Evolutionary conservation across 2,797 vertebrate species (phyloP), one percentile per base, ranked within the genome.

Genomic region (Danio albolineatus): DNA sequence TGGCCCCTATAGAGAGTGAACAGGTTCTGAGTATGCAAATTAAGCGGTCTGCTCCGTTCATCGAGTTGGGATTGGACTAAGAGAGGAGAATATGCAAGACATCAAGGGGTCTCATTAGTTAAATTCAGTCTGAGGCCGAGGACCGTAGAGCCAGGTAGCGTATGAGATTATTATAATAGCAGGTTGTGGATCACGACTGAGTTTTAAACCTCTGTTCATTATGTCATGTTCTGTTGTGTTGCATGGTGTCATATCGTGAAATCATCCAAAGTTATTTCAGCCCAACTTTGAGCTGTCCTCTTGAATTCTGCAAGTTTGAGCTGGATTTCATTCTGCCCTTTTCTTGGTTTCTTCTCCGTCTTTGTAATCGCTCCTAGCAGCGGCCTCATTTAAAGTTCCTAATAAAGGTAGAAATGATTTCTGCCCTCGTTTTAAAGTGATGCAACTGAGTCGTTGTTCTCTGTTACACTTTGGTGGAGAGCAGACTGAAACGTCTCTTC

Each of bases 21-120:
- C 88, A 85, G 89, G 91, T 90, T 93, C 92, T 90, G 89, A 83
- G 86, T 86, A 91, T 92, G 90, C 89, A 91, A 92, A 93, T 92
- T 83, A 91, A 86, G 81, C 86, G 57, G 39, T 71, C 46, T 86
- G 78, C 69, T 38, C 60, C 80, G 79, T 75, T 73, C 73, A 62
- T 86, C 74, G 86, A 86, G 84, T 82, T 87, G 81, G 85, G 82
- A 81, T 82, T 86, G 85, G 87, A 83, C 82, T 85, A 82, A 77
- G 78, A 77, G 72, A 51, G 60, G 64, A 76, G 48, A 87, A 87
- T 76, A 76, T 87, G 85, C 87, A 89, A 46, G 91, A 87, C 82
- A 88, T 86, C 86, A 79, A 71, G 83, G 51, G 87, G 91, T 92
- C 92, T 92, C 89, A 91, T 94, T 93, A 93, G 93, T 38, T 51